Base-by-base conservation (phyloP, 92 coral and sea anemone species). In the Blastomussa wellsi region DNA sequence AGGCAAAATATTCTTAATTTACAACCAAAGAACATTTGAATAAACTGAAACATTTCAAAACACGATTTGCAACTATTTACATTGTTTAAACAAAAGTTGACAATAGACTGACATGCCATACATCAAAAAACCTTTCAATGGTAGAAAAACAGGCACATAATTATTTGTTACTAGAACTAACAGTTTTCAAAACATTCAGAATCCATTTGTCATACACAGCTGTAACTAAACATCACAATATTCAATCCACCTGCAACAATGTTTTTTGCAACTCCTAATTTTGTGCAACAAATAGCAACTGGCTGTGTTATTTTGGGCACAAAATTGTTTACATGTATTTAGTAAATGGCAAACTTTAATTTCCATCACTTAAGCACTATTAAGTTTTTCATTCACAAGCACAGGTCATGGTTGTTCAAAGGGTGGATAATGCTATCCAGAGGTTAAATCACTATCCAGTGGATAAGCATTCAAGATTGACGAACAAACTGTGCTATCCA, bases 291-390 rank as follows among this genome's bases (percentile, higher is more conserved):
- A 77, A 47, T 47, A 44, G n/a, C 10, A 44, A 47, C 47, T 77
- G 16, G n/a, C 75, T 6, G 26, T 70, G 44, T 37, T 77, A 52
- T 77, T 55, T 77, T 77, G 39, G 68, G 68, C 24, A 44, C 79
- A 53, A 6, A 35, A 36, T 75, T 75, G 38, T 24, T 32, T 53
- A n/a, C n/a, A n/a, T n/a, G n/a, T 35, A 70, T 19, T 70, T 70
- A 33, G 68, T 62, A 28, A 62, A 28, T 13, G 26, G 19, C 44
- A 70, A 70, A 48, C 36, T 37, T 70, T 70, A 36, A 70, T 70
- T 38, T 36, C 75, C 44, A 17, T 70, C 26, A 20, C 2, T 36
- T 68, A 33, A 19, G 28, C 11, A 15, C 11, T 36, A 38, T 38
- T 70, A 62, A 71, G 12, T 44, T 44, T 44, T 44, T 44, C 49